These are phyloP conservation scores for Cichladusa arquata DNA, from an alignment of 2,113 vertebrate genomes.

Conservation along the genomic window DNA sequence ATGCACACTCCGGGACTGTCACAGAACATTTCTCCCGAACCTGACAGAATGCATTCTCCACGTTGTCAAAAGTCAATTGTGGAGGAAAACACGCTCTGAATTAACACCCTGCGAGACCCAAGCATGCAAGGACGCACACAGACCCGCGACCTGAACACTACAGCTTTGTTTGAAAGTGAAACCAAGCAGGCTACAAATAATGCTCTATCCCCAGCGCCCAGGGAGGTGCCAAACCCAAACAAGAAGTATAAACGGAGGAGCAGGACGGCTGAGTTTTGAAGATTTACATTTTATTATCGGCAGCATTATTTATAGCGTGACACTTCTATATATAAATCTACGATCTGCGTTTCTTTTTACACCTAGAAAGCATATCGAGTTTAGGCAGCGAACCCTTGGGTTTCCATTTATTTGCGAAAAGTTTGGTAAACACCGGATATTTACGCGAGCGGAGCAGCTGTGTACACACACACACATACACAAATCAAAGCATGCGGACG, in stretches of 20 bases:
- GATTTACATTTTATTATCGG: constrained; percentile 34
- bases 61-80: neutral
- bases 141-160: constrained; percentile 20
- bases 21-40: neutral
- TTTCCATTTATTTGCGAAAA: neutral
- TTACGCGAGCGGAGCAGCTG: neutral
- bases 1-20: neutral
- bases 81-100: neutral
- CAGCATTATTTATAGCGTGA: constrained; percentile 24
- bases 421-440: neutral
- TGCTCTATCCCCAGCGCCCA: neutral
- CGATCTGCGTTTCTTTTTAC: neutral
- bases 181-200: constrained; percentile 38
- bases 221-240: constrained; percentile 8
- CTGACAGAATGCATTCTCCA: neutral
- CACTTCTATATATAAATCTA: neutral
- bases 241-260: neutral
- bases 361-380: neutral
- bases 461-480: neutral
- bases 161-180: constrained; percentile 61
- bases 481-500: neutral
- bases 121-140: neutral
- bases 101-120: neutral
- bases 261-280: neutral
- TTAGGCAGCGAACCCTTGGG: neutral